phyloP scores from a whole-genome alignment of 2,797 vertebrate genomes.

The Hemitrygon akajei region DNA sequence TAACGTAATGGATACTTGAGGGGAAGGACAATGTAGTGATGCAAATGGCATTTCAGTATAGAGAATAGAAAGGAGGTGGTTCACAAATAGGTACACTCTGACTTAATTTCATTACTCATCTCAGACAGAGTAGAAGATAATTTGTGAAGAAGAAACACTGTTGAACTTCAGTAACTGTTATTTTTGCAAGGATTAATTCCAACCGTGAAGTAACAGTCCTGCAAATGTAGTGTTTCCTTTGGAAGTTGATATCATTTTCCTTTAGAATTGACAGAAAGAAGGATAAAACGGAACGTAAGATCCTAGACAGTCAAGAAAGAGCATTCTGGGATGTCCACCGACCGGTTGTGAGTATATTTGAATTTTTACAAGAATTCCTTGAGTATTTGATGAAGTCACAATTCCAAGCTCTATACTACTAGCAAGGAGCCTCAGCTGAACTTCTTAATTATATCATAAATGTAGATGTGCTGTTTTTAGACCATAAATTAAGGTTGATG shows the following conservation, averaged over 20 bases:
- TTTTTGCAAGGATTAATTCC: neutral
- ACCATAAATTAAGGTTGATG: neutral
- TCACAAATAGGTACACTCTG: neutral
- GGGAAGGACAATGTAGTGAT: neutral
- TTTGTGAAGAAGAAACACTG: neutral
- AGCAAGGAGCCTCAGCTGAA: neutral
- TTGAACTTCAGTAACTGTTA: neutral
- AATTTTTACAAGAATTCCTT: neutral
- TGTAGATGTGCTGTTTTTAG: neutral
- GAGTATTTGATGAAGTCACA: neutral
- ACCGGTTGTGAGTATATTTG: slow-evolving; percentile 74
- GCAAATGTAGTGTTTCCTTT: neutral
- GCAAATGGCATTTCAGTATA: neutral
- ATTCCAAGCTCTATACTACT: neutral
- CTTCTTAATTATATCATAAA: neutral
- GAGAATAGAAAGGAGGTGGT: neutral
- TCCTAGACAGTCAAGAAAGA: slow-evolving; percentile 91
- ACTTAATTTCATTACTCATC: neutral
- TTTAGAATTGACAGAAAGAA: slow-evolving; percentile 90
- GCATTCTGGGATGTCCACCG: slow-evolving; percentile 96
- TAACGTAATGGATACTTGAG: neutral
- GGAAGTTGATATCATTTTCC: slow-evolving; percentile 41
- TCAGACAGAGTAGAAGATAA: neutral
- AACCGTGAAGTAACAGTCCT: neutral
- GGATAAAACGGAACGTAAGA: slow-evolving; percentile 93